Evolutionary conservation across 1,140 invertebrate species (phyloP).

Genomic region (Caenorhabditis tropicalis): DNA sequence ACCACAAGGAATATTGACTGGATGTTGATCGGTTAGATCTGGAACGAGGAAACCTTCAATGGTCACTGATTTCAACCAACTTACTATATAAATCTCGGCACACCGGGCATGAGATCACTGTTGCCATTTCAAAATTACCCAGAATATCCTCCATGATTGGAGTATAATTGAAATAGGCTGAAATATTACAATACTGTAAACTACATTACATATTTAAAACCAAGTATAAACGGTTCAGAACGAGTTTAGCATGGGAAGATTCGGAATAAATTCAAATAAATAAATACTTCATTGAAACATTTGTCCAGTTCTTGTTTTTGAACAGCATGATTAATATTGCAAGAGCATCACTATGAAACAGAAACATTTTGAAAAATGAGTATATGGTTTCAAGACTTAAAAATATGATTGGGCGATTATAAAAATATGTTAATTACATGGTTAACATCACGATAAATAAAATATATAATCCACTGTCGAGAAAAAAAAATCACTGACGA

Average conservation of each 20-base stretch:
- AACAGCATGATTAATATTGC: no score
- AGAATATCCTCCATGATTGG: neutral
- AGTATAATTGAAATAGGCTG: neutral
- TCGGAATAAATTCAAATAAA: no score
- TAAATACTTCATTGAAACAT: no score
- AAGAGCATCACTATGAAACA: neutral
- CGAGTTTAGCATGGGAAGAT: neutral
- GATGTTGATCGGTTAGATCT: neutral
- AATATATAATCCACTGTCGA: no score
- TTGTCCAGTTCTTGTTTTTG: no score
- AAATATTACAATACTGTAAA: neutral
- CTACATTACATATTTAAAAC: no score
- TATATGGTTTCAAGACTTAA: no score
- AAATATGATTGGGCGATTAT: no score
- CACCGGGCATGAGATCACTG: neutral
- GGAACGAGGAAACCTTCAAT: neutral
- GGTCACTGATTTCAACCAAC: neutral
- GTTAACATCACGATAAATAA: no score
- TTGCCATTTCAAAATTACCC: neutral
- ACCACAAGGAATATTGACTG: neutral
- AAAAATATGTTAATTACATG: no score
- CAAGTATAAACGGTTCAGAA: no score
- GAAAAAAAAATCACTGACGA: neutral
- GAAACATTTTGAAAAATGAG: no score
- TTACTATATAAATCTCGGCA: neutral